These are phyloP conservation scores for Plecturocebus donacophilus DNA, from an alignment of 2,113 vertebrate species.

Conservation along the genomic window DNA sequence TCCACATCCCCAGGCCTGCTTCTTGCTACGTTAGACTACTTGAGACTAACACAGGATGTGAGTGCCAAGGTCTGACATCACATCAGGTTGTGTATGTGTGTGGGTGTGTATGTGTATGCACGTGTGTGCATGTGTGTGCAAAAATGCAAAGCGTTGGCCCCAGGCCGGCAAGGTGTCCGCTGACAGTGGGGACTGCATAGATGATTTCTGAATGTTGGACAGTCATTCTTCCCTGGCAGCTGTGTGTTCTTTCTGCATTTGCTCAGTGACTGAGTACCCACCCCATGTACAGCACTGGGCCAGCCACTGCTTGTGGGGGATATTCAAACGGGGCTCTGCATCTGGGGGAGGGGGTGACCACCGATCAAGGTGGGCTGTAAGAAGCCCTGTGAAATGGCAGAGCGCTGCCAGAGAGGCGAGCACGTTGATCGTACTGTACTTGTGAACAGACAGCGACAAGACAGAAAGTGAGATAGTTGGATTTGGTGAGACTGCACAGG, in stretches of 20 bases:
- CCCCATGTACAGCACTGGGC: rapidly evolving
- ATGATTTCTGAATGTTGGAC: not conserved
- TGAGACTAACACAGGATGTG: not conserved
- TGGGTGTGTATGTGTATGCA: not conserved
- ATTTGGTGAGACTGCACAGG: not conserved
- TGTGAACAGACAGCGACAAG: rapidly evolving
- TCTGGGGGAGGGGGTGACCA: not conserved
- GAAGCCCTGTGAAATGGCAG: not conserved
- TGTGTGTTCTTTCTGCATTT: not conserved
- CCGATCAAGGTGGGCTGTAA: not conserved
- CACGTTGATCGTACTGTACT: rapidly evolving
- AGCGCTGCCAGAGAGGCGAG: too few relatives aligned
- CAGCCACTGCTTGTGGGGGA: too few relatives aligned
- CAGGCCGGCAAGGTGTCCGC: not conserved
- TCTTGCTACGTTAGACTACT: not conserved
- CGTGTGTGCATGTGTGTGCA: rapidly evolving
- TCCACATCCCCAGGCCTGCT: not conserved
- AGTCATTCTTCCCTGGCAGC: not conserved
- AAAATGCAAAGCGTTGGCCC: too few relatives aligned
- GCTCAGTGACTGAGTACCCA: not conserved
- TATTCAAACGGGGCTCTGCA: not conserved
- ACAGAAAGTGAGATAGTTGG: rapidly evolving
- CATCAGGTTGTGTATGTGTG: not conserved
- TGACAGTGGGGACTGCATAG: not conserved
- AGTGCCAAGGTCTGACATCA: not conserved